Percentiles rank a stretch among this genome's conserved stretches.
Conservation (phyloP, 1,140 invertebrate species). For the Streblospio benedicti region DNA sequence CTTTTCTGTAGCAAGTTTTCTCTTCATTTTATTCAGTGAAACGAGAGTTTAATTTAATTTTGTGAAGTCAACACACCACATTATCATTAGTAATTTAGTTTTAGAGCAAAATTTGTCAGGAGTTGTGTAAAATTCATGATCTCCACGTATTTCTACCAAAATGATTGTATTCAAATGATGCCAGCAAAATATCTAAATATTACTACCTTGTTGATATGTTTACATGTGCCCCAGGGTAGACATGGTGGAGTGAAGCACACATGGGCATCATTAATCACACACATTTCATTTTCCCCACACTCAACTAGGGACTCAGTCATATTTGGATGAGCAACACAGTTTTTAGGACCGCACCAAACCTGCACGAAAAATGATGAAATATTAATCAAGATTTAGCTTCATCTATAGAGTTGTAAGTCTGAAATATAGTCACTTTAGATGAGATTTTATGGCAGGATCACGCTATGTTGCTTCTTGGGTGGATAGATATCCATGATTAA, state of each 20-base stretch:
- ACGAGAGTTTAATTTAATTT: no score
- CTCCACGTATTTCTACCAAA: neutral
- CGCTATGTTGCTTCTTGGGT: neutral
- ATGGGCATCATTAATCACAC: constrained; percentile 30
- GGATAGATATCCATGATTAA: neutral
- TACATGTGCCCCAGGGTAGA: constrained; percentile 70
- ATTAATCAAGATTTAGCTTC: neutral
- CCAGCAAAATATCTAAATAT: neutral
- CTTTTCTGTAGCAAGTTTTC: no score
- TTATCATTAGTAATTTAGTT: no score
- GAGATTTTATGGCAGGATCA: neutral
- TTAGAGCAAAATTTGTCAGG: neutral
- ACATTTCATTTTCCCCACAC: constrained; percentile 33
- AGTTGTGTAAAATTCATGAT: neutral
- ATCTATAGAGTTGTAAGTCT: neutral
- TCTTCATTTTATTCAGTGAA: no score
- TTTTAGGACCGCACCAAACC: constrained; percentile 44
- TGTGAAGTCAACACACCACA: no score
- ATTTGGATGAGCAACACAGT: constrained; percentile 37
- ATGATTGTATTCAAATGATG: no score
- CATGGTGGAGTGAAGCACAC: constrained; percentile 70
- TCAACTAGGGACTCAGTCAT: constrained; percentile 24
- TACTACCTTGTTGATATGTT: constrained; percentile 42
- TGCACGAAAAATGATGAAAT: constrained; percentile 17
- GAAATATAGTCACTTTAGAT: neutral